Base-by-base conservation (phyloP, 2,797 vertebrate genomes). In the Cuniculus paca region DNA sequence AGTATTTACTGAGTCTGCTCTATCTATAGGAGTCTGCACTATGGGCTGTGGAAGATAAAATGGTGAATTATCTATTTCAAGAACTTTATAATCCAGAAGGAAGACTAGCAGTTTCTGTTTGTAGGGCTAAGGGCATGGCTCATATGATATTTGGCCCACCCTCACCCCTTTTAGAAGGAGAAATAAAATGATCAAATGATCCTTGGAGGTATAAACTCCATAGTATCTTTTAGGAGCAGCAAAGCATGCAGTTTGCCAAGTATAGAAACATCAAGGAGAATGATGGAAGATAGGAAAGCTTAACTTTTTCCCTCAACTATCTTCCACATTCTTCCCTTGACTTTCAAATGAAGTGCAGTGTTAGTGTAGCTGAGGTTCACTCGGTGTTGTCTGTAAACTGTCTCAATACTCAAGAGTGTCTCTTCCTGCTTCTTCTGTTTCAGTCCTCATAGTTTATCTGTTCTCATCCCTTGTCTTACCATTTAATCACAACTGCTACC, bases 1-100 rank as follows among this genome's bases (percentile, higher is more conserved):
- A 90, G 39, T 80, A 60, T 93, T 93, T 84, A 65, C 36, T 54
- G 48, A 94, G 48, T 45, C 54, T 16, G 22, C 34, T 90, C 70
- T 75, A 2, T 52, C 60, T 90, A 1, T 3, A 34, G 11, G 80
- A 86, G 58, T 78, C 74, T 94, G 28, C 81, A 24, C 77, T 56
- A 24, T 84, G 52, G 36, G 19, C 79, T 58, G 11, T 87, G 85
- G 31, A 61, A 68, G 74, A 85, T 78, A 42, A 94, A 72, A 50
- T 14, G 82, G 26, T 70, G 81, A 96, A 88, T 88, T 88, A 94
- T 85, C 80, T 68, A 52, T 56, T 93, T 75, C 19, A 54, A 48
- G 70, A 63, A 42, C 14, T n/a, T 70, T 81, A 0, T 34, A 56
- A 42, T 74, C 3, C 24, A 34, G 60, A 77, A 48, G 74, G 63